phyloP scores from a whole-genome alignment of 2,888 invertebrate species.

The Eumacrocentrus americanus region DNA sequence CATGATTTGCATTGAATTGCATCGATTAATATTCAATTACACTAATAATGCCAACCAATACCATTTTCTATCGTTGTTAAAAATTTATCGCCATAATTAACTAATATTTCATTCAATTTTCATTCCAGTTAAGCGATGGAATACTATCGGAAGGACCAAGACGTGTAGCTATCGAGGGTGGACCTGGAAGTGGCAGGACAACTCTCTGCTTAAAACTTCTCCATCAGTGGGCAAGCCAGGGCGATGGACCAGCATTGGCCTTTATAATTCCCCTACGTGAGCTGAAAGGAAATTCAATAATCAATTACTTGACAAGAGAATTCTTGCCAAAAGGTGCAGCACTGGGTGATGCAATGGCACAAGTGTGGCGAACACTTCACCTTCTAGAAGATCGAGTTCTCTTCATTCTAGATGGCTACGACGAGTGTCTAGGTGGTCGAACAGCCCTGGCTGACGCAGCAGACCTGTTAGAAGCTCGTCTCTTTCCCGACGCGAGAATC shows the following conservation, averaged over 20 bases:
- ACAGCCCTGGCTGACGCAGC: constrained; percentile 62
- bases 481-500: constrained; percentile 65
- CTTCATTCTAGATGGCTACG: constrained; percentile 65
- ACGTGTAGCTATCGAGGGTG: constrained; percentile 65
- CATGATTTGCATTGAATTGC: no score
- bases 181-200: constrained; percentile 64
- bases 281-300: constrained; percentile 59
- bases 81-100: not conserved
- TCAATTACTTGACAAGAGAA: constrained; percentile 50
- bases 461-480: constrained; percentile 64
- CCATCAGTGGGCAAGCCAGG: constrained; percentile 65
- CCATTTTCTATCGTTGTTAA: not conserved
- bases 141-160: constrained; percentile 63
- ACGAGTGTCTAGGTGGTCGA: constrained; percentile 61
- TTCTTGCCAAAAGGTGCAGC: constrained; percentile 59
- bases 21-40: constrained; percentile 11
- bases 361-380: constrained; percentile 62
- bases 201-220: constrained; percentile 64
- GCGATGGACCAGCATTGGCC: constrained; percentile 62
- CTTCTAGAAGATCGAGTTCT: constrained; percentile 63
- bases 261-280: constrained; percentile 65
- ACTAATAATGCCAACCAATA: not conserved
- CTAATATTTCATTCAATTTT: not conserved
- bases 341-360: constrained; percentile 54
- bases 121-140: constrained; percentile 62